These are phyloP conservation scores for Chloroclysta siterata DNA, from an alignment of 2,888 invertebrate genomes.

Conservation along the genomic window DNA sequence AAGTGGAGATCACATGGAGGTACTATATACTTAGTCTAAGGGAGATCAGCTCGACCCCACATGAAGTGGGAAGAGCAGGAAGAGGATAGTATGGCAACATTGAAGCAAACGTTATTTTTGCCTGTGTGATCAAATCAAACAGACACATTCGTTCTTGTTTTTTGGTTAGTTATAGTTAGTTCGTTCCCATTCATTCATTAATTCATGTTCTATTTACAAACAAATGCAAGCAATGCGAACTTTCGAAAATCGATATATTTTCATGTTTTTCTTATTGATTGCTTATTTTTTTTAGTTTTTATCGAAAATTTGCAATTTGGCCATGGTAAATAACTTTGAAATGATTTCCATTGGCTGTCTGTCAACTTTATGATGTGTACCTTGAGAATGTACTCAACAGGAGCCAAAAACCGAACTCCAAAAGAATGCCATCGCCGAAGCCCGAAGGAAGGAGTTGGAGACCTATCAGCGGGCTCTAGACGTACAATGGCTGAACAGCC, in stretches of 20 bases:
- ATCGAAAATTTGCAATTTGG: not conserved
- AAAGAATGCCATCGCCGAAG: constrained; percentile 58
- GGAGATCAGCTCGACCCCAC: no score
- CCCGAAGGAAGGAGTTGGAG: constrained; percentile 63
- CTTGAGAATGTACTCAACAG: constrained; percentile 43
- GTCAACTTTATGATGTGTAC: not conserved
- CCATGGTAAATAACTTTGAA: constrained; percentile 13
- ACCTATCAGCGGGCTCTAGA: constrained; percentile 67
- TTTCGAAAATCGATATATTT: constrained; percentile 13
- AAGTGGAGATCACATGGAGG: no score
- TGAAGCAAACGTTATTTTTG: no score
- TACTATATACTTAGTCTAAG: no score
- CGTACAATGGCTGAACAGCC: constrained; percentile 73
- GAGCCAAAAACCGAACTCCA: constrained; percentile 70
- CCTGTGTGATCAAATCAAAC: no score
- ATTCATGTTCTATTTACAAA: not conserved
- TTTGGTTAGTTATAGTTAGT: no score
- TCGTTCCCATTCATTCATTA: no score
- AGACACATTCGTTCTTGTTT: no score
- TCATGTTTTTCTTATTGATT: not conserved
- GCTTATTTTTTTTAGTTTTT: constrained; percentile 4
- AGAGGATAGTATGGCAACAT: no score
- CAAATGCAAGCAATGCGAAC: not conserved
- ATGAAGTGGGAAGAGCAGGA: no score
- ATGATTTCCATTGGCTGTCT: not conserved